Base-by-base conservation (phyloP, 2,113 vertebrate genomes). In the Lepus europaeus region DNA sequence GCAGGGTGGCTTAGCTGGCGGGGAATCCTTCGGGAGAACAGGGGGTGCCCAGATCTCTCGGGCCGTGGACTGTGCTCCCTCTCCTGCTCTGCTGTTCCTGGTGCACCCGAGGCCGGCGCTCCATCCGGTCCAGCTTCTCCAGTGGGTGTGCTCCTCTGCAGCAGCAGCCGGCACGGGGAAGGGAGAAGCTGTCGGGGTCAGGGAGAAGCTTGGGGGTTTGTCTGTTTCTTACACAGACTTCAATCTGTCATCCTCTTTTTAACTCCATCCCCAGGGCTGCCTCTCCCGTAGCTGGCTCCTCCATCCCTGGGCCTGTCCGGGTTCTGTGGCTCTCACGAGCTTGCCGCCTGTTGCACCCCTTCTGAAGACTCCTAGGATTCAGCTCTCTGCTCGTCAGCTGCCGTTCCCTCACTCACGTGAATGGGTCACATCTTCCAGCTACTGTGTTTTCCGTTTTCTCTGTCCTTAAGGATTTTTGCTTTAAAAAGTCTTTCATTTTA, bases 401-500 rank as follows among this genome's bases (percentile, higher is more conserved):
- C 73, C 70, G 11, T 3, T 56, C 17, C n/a, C 88, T n/a, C 51
- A 23, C 3, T 87, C 27, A 88, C 10, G 56, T 49, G 59, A 66
- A 59, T 17, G 56, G 29, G 29, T 45, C 78, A 90, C 17, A 13
- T 68, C 63, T 78, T 53, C 87, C 6, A 33, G 78, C 39, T 94
- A n/a, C 27, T 84, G 49, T 68, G 22, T 25, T 88, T 92, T 90
- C 51, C 51, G 1, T 72, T 88, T 91, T 87, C 64, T 90, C 91
- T 68, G 9, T 72, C 20, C 14, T 81, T 61, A 36, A 73, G 59
- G 33, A 86, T 56, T 66, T 76, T 59, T 39, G 31, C 59, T 87
- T 82, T 31, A 31, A 91, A 87, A 74, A n/a, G 78, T 82, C 45
- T 88, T 45, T 87, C 76, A 80, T 84, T 90, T 89, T 63, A 33